Base-by-base conservation (phyloP, 2,113 vertebrate species). In the Procapra przewalskii region DNA sequence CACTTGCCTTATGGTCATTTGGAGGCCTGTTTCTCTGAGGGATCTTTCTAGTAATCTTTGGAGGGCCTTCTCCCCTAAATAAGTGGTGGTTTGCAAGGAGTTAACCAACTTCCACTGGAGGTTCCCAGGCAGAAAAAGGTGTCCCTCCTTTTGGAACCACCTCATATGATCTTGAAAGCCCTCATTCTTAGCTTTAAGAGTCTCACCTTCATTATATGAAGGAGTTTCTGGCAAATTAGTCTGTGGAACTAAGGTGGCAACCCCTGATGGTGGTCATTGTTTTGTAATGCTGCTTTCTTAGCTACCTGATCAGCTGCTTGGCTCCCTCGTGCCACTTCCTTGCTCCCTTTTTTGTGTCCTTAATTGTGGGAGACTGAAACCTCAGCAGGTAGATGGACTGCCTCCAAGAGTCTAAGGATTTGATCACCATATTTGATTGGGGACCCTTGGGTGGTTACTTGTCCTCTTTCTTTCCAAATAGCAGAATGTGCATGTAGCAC, bases 311-410 rank as follows among this genome's bases (percentile, higher is more conserved):
- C n/a, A 21, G 4, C n/a, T 23, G 64, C n/a, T 23, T 71, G 2
- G 19, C 11, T 36, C n/a, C n/a, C n/a, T 23, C 0, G 0, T 71
- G 64, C 17, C 19, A 23, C 9, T 36, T 71, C n/a, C 3, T 5
- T 23, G 19, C 9, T 36, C n/a, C n/a, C 4, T 71, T 36, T 36
- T 5, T 71, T 9, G n/a, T 71, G n/a, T 71, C 4, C n/a, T 71
- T 71, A 11, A 36, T 17, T 21, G n/a, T 67, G n/a, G 64, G 64
- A 71, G 64, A 36, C 4, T 71, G 64, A 71, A 36, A 36, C 9
- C 64, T 71, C n/a, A 36, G n/a, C 9, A 11, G n/a, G 4, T 3
- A 36, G n/a, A 71, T 11, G 4, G 9, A 36, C 64, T 12, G n/a
- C 64, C 64, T 71, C 64, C n/a, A 36, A 23, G n/a, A 71, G n/a